Percentiles rank a stretch among this genome's conserved stretches.
These are phyloP conservation scores for Scolopax bukidnonensis DNA, from an alignment of 2,797 vertebrate genomes.

Conservation along the genomic window DNA sequence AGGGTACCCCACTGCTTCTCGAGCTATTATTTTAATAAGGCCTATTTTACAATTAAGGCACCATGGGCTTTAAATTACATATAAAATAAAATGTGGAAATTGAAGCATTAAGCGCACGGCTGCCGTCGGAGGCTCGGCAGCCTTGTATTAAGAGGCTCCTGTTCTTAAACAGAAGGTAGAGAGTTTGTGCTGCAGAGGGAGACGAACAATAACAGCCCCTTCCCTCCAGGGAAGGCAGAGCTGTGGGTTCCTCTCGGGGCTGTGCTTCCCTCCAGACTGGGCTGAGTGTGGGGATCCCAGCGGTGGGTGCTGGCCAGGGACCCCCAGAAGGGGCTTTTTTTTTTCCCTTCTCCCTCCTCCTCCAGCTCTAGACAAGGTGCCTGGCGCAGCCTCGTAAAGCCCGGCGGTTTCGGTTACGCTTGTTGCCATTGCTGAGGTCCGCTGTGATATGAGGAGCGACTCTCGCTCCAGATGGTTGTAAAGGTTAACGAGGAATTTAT, in stretches of 20 bases:
- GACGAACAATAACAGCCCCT: background rate
- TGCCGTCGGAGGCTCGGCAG: slow-evolving; percentile 81
- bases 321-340: background rate
- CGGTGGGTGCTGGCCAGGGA: background rate
- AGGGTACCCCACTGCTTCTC: slow-evolving; percentile 80
- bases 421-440: background rate
- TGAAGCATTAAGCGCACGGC: slow-evolving; percentile 79
- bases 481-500: slow-evolving; percentile 73
- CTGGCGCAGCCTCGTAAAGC: slow-evolving; percentile 35
- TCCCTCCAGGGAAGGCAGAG: background rate
- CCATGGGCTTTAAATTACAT: slow-evolving; percentile 85
- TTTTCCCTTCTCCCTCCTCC: background rate
- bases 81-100: slow-evolving; percentile 85
- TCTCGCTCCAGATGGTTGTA: slow-evolving; percentile 69
- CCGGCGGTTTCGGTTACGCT: background rate
- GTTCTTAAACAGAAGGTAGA: slow-evolving; percentile 57
- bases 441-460: slow-evolving; percentile 37
- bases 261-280: background rate
- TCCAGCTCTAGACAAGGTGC: background rate
- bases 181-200: background rate
- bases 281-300: background rate
- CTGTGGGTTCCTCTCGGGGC: fast-evolving
- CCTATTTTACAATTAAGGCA: slow-evolving; percentile 86
- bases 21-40: slow-evolving; percentile 86
- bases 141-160: slow-evolving; percentile 69